phyloP scores from a whole-genome alignment of 1,140 invertebrate species.

The Gryllus bimaculatus region DNA sequence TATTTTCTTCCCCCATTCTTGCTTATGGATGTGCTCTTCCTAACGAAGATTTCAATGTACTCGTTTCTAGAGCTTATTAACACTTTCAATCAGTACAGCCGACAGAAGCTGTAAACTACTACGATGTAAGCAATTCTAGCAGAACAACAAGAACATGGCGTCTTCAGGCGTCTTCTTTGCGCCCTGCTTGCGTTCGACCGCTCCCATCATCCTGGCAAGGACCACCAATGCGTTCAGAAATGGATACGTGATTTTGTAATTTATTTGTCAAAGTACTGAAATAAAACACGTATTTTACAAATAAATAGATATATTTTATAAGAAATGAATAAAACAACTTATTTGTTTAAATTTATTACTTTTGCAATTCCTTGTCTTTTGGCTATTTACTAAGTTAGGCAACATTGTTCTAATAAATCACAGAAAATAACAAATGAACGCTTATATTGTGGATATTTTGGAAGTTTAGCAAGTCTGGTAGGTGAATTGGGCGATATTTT shows the following conservation, averaged over 20 bases:
- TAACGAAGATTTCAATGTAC: neutral
- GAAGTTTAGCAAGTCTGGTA: no score
- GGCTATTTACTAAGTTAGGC: no score
- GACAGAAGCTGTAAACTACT: neutral
- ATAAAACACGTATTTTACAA: neutral
- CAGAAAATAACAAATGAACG: no score
- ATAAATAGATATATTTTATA: no score
- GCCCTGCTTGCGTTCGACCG: neutral
- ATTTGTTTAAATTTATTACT: no score
- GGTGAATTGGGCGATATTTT: no score
- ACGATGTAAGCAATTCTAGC: neutral
- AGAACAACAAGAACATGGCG: neutral
- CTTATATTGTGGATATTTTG: no score
- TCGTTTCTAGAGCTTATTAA: neutral
- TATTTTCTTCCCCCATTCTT: constrained; percentile 40
- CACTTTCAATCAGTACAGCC: neutral
- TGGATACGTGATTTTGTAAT: neutral
- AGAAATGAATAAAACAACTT: no score
- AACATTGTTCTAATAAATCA: no score
- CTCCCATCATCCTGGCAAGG: neutral
- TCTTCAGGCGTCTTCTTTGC: neutral
- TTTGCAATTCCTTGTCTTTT: no score
- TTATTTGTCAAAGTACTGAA: neutral
- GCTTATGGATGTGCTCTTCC: neutral
- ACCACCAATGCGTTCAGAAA: neutral